Conservation (phyloP, 2,113 vertebrate species). For the Physeter macrocephalus region DNA sequence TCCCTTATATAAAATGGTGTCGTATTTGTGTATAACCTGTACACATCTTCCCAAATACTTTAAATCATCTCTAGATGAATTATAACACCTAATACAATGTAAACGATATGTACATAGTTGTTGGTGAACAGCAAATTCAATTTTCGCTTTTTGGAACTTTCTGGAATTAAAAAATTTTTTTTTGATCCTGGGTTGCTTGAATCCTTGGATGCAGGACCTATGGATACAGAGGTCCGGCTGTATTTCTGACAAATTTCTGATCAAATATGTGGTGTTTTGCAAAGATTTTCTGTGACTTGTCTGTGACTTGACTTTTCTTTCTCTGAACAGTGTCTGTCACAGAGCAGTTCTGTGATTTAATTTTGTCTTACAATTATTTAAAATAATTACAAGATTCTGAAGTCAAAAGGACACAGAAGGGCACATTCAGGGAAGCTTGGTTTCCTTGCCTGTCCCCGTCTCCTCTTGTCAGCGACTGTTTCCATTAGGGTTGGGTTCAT, state of each 20-base stretch:
- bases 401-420: background rate
- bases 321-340: background rate
- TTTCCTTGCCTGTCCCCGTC: background rate
- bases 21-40: background rate
- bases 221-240: background rate
- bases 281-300: background rate
- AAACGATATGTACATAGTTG: background rate
- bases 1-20: no score
- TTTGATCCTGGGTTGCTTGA: background rate
- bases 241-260: background rate
- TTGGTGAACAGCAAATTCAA: background rate
- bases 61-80: background rate
- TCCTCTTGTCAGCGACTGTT: accelerated
- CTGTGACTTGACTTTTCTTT: background rate
- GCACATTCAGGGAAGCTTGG: background rate
- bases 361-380: background rate
- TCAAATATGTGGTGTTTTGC: background rate
- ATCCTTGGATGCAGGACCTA: background rate
- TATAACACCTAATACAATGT: background rate
- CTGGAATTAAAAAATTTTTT: background rate
- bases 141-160: background rate
- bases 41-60: background rate
- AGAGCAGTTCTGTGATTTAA: background rate
- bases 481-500: background rate
- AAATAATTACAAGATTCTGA: background rate